These are phyloP conservation scores for Anomalospiza imberbis DNA, from an alignment of 2,797 vertebrate species.

Conservation along the genomic window DNA sequence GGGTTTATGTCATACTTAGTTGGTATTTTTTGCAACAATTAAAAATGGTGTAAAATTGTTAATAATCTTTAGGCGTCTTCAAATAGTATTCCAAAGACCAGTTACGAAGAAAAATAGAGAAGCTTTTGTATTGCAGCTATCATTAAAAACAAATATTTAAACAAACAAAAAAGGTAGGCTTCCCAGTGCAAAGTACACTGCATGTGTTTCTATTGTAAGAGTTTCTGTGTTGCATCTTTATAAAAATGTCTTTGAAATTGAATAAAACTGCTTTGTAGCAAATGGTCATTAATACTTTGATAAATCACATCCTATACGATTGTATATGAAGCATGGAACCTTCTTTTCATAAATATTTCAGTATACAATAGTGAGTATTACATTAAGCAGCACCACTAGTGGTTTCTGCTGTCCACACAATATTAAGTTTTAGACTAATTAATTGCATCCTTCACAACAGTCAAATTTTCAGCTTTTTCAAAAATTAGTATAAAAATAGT, in stretches of 20 bases:
- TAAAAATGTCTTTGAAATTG: neutral
- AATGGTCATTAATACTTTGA: neutral
- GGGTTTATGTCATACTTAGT: neutral
- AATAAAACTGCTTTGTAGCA: neutral
- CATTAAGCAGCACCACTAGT: neutral
- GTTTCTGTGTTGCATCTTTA: neutral
- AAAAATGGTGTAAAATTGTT: neutral
- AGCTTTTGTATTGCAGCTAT: neutral
- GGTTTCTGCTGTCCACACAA: neutral
- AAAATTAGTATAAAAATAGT: neutral
- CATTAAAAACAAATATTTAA: neutral
- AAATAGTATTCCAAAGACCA: neutral
- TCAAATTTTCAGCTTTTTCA: neutral
- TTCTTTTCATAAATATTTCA: slow-evolving; percentile 22
- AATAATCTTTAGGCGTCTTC: neutral
- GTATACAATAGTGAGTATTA: neutral
- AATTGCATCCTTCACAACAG: neutral
- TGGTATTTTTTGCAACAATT: neutral
- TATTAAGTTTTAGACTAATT: neutral
- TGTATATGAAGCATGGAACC: neutral
- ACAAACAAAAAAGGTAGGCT: neutral
- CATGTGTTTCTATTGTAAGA: neutral
- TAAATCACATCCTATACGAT: neutral
- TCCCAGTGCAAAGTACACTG: neutral
- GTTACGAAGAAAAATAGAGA: neutral